phyloP scores from a whole-genome alignment of 2,113 vertebrate species.

The Nibea coibor region DNA sequence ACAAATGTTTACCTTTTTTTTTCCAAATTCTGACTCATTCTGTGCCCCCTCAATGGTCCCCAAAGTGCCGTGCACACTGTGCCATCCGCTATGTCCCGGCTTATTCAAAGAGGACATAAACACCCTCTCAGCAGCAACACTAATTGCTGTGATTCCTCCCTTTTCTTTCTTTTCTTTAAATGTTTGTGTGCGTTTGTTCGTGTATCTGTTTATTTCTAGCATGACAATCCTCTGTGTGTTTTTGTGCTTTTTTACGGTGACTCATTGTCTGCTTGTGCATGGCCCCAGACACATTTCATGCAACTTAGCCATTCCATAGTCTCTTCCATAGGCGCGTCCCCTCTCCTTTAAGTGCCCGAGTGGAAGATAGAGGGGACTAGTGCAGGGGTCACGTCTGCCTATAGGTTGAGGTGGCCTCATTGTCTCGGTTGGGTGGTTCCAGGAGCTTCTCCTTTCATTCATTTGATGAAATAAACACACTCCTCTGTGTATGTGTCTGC shows the following conservation, averaged over 20 bases:
- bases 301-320: constrained; percentile 69
- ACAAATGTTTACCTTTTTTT: constrained; percentile 57
- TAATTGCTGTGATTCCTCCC: constrained; percentile 58
- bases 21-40: constrained; percentile 61
- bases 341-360: constrained; percentile 41
- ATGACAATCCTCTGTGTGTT: constrained; percentile 61
- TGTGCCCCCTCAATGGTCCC: constrained; percentile 58
- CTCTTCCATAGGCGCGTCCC: constrained; percentile 42
- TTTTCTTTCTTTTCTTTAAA: constrained; percentile 42
- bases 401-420: constrained; percentile 66
- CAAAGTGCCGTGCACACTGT: constrained; percentile 55
- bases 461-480: constrained; percentile 61
- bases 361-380: constrained; percentile 52
- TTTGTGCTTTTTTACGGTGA: constrained; percentile 47
- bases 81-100: constrained; percentile 54
- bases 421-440: constrained; percentile 66
- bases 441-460: constrained; percentile 59
- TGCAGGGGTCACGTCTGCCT: constrained; percentile 49
- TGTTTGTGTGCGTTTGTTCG: constrained; percentile 3
- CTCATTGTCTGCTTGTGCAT: constrained; percentile 82
- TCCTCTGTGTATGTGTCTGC: constrained; percentile 37
- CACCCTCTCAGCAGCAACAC: constrained; percentile 41
- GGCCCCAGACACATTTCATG: constrained; percentile 78
- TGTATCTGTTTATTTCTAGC: constrained; percentile 59
- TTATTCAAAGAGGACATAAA: constrained; percentile 61